These are phyloP conservation scores for Thinocorus orbignyianus DNA, from an alignment of 2,113 vertebrate species.

Conservation along the genomic window DNA sequence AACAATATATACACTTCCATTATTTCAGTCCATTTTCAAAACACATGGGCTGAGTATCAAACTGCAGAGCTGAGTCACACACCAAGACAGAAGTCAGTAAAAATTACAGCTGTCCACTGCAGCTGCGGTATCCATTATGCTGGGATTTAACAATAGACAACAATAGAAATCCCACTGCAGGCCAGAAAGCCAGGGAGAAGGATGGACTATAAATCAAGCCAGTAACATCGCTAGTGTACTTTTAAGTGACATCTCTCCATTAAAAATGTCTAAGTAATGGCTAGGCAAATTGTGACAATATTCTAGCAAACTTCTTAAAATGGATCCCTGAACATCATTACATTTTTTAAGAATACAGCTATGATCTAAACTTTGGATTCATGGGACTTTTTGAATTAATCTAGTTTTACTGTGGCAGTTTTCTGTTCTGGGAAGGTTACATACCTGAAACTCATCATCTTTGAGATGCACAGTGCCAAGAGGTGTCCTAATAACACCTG, in stretches of 20 bases:
- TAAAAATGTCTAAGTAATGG: background rate
- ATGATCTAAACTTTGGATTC: background rate
- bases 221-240: background rate
- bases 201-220: background rate
- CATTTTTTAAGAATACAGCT: background rate
- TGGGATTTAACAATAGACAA: background rate
- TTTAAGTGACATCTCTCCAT: background rate
- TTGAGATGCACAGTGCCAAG: background rate
- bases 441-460: background rate
- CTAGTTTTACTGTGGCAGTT: background rate
- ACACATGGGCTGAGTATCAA: background rate
- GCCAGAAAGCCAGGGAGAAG: background rate
- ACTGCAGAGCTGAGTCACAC: background rate
- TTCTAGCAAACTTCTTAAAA: background rate
- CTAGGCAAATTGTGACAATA: background rate
- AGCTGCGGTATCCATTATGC: background rate
- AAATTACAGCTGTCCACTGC: slow-evolving; percentile 24
- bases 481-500: background rate
- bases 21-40: slow-evolving; percentile 21
- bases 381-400: background rate
- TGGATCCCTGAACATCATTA: background rate
- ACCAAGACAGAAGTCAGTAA: slow-evolving; percentile 22
- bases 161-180: background rate
- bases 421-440: background rate
- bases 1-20: background rate